Conservation (phyloP, 1,140 invertebrate genomes). For the Hylaeus volcanicus region DNA sequence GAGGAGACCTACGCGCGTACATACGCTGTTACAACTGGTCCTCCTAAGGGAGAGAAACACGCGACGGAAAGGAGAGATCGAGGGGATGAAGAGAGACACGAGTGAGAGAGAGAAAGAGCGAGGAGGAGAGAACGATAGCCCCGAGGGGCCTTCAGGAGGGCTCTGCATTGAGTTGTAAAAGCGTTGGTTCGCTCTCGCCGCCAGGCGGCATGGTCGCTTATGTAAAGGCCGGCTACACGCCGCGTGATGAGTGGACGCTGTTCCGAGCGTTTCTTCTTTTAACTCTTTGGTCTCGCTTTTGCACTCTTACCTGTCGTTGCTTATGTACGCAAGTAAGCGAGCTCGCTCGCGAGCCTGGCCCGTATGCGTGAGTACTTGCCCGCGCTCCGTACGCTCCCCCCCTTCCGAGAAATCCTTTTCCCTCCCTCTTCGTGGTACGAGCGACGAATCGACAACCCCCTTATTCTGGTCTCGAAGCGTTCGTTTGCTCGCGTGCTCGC, state of each 20-base stretch:
- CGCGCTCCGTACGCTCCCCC: background rate
- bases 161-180: conserved; percentile 81
- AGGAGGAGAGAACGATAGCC: conserved; percentile 51
- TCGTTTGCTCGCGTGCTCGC: conserved; percentile 38
- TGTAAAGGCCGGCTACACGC: conserved; percentile 80
- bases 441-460: conserved; percentile 34
- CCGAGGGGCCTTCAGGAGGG: conserved; percentile 67
- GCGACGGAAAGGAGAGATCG: conserved; percentile 24
- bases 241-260: conserved; percentile 81
- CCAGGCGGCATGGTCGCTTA: conserved; percentile 79
- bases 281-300: conserved; percentile 73
- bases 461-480: conserved; percentile 9
- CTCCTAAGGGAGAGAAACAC: conserved; percentile 31
- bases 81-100: conserved; percentile 24
- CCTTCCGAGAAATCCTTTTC: conserved; percentile 11
- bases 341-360: background rate
- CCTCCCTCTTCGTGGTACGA: conserved; percentile 17
- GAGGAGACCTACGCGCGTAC: conserved; percentile 27
- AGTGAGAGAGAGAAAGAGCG: conserved; percentile 19
- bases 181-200: conserved; percentile 78
- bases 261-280: conserved; percentile 76
- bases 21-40: conserved; percentile 45
- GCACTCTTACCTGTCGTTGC: conserved; percentile 63
- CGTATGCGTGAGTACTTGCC: conserved; percentile 56
- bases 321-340: conserved; percentile 54